A percentile compares a stretch with the other conserved stretches of the same genome.
These are phyloP conservation scores for Cantharis nigra DNA, from an alignment of 2,888 invertebrate genomes.

Conservation along the genomic window DNA sequence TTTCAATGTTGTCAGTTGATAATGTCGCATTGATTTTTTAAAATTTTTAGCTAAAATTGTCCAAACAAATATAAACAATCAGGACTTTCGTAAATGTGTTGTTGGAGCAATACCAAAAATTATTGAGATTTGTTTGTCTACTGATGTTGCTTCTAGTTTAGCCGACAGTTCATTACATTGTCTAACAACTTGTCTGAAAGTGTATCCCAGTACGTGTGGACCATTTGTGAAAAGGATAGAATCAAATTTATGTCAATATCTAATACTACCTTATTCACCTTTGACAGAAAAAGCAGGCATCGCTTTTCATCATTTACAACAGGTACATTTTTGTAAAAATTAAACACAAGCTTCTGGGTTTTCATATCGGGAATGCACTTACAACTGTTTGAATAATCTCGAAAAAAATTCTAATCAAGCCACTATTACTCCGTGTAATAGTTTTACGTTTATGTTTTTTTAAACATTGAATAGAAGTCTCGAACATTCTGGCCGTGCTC, in stretches of 20 bases:
- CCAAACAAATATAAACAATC: slow-evolving; percentile 13
- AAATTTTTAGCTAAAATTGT: slow-evolving; percentile 24
- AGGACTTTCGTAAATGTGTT: slow-evolving; percentile 32
- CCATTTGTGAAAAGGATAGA: slow-evolving; percentile 30
- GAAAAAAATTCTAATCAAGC: no score
- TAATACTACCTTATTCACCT: not conserved
- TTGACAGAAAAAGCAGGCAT: slow-evolving; percentile 28
- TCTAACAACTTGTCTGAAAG: slow-evolving; percentile 25
- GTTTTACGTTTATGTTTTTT: no score
- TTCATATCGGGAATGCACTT: no score
- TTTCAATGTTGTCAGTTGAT: not conserved
- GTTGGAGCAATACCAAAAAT: slow-evolving; percentile 25
- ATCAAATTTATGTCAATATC: slow-evolving; percentile 24
- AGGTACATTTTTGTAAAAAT: slow-evolving; percentile 16
- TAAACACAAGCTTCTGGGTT: no score
- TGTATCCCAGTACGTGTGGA: slow-evolving; percentile 30
- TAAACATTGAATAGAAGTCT: no score
- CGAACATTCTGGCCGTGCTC: no score
- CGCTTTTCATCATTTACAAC: slow-evolving; percentile 33
- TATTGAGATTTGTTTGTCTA: slow-evolving; percentile 27
- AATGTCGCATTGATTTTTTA: not conserved
- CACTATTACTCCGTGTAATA: no score
- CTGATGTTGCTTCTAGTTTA: not conserved
- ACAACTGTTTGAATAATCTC: no score
- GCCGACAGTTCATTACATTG: slow-evolving; percentile 22